Evolutionary conservation across 2,113 vertebrate genomes (phyloP), one percentile per base, ranked within the genome.

Genomic region (Ceyx melanurus): DNA sequence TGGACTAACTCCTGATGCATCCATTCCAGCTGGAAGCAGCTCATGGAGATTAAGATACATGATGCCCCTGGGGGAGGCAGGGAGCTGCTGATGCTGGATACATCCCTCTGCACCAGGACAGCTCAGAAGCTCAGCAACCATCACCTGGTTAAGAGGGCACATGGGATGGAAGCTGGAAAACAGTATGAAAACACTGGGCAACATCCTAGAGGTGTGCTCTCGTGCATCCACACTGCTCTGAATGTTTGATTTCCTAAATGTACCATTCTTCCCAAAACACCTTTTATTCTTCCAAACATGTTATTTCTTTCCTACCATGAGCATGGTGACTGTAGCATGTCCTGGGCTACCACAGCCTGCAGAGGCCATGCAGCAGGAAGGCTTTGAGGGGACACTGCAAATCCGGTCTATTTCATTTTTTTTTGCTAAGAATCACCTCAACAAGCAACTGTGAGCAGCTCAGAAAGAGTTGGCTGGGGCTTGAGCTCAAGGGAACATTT

Each of bases 71-170:
- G 3, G 15, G 8, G 8, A 80, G 17, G 6, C 45, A 61, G 17
- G 22, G 10, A 53, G 4, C 0, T 18, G 26, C 6, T 0, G 1
- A 25, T 60, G 43, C 28, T 19, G 33, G 66, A 11, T 0, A 0
- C 0, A 0, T 28, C n/a, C 10, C 42, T 8, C 60, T 81, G 35
- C 0, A 0, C 26, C 2, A 1, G n/a, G 16, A 7, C 1, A 3
- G 25, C 57, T 20, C 4, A 51, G 42, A 7, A 43, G 9, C 15
- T 21, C 3, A 1, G 5, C 13, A 31, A 40, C 2, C 26, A 54
- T 31, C 3, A 3, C 12, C 56, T 37, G n/a, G 5, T 29, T 81
- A 53, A 22, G 26, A 10, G 12, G 19, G 1, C 15, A 37, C 0
- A 0, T 14, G 31, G 15, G n/a, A 15, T 6, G 5, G 28, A 33